Evolutionary conservation across 2,888 invertebrate species (phyloP).

Genomic region (Acrobasis repandana): DNA sequence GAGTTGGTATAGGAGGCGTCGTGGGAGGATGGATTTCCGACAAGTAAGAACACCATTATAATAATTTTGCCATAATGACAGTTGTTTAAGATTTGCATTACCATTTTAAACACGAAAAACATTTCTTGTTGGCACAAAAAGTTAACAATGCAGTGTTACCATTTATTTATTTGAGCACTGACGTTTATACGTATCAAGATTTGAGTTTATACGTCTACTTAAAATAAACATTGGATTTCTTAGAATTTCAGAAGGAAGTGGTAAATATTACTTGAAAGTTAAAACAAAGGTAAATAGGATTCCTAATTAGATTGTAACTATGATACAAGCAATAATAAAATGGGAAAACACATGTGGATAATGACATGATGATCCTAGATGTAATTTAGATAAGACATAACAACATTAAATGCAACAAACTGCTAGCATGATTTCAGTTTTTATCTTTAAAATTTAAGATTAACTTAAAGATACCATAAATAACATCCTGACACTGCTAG

Average conservation of each 20-base stretch:
- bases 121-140: background rate
- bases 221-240: background rate
- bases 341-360: background rate
- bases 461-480: no score
- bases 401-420: background rate
- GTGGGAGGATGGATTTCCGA: constrained; percentile 91
- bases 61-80: background rate
- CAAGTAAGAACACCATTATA: constrained; percentile 65
- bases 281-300: background rate
- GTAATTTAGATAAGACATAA: background rate
- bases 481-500: no score
- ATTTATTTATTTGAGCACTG: background rate
- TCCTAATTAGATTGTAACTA: background rate
- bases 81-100: background rate
- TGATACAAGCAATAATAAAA: background rate
- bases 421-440: background rate
- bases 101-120: constrained; percentile 3
- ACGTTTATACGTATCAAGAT: no score
- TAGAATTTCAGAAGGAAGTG: background rate
- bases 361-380: background rate
- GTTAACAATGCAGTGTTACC: background rate
- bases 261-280: background rate
- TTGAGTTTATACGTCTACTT: no score
- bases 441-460: no score
- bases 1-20: constrained; percentile 90